Percentiles rank a stretch among this genome's conserved stretches.
Conservation (phyloP, 37 sponge, comb jelly and placozoan species). For the Ianthella basta region DNA sequence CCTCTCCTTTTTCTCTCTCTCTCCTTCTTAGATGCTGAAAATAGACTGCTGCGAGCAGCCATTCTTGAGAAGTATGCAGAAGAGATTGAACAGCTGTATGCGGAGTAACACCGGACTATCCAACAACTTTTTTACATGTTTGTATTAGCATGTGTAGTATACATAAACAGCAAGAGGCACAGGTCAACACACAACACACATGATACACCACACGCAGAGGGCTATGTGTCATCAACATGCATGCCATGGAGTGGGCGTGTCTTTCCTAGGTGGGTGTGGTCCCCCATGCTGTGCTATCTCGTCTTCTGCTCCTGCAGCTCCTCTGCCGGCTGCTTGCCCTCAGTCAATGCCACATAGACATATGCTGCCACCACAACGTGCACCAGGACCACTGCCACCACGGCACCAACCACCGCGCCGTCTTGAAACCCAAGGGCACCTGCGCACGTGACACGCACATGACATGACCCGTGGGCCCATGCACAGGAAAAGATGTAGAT, state of each 20-base stretch:
- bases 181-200: no score
- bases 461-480: no score
- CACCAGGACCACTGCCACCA: slow-evolving; percentile 60
- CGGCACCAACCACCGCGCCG: slow-evolving; percentile 39
- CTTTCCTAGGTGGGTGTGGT: no score
- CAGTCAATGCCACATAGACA: slow-evolving; percentile 75
- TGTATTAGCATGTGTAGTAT: no score
- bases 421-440: not conserved
- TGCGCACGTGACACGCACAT: not conserved
- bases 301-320: slow-evolving; percentile 4
- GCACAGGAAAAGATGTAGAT: no score
- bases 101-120: slow-evolving; percentile 24
- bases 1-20: not conserved
- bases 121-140: not conserved
- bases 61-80: slow-evolving; percentile 69
- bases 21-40: slow-evolving; percentile 68
- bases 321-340: slow-evolving; percentile 6
- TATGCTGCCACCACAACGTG: slow-evolving; percentile 69
- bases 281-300: no score
- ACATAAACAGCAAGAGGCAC: no score
- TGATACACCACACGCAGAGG: no score
- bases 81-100: slow-evolving; percentile 72
- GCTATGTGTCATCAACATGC: no score
- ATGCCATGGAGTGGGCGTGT: no score
- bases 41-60: slow-evolving; percentile 74